phyloP scores from a whole-genome alignment of 2,888 invertebrate species.

The Drosophila mettleri region DNA sequence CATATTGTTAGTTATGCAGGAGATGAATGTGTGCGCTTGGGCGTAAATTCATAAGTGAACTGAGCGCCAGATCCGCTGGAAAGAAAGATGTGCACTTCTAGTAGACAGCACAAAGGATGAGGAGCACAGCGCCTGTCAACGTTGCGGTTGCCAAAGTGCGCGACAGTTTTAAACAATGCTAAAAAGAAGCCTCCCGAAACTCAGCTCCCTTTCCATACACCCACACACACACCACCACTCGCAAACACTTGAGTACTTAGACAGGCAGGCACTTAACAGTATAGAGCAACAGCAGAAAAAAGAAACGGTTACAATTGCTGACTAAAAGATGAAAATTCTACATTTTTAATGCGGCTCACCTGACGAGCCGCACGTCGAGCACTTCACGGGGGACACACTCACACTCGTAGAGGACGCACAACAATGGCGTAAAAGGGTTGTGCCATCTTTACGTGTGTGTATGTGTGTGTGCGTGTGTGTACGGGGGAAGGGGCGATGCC shows the following conservation, averaged over 20 bases:
- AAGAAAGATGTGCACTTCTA: conserved; percentile 25
- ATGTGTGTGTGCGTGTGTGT: conserved; percentile 7
- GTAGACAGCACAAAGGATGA: conserved; percentile 10
- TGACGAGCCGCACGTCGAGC: conserved; percentile 75
- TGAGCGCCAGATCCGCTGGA: conserved; percentile 24
- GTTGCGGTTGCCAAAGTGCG: conserved; percentile 59
- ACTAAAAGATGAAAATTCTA: conserved; percentile 81
- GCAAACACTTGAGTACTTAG: conserved; percentile 71
- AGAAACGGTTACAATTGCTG: conserved; percentile 75
- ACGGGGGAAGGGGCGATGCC: conserved; percentile 14
- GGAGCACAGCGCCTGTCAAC: conserved; percentile 19
- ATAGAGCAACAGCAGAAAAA: conserved; percentile 20
- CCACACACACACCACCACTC: not conserved
- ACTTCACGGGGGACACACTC: conserved; percentile 55
- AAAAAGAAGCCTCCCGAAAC: conserved; percentile 9
- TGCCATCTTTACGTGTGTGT: not conserved
- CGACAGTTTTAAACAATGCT: conserved; percentile 68
- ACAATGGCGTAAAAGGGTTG: conserved; percentile 74
- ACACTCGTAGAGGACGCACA: conserved; percentile 37
- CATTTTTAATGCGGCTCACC: conserved; percentile 81
- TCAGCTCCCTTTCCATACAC: not conserved
- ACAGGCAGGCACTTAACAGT: conserved; percentile 72
- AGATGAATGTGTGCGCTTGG: conserved; percentile 15
- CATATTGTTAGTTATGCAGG: conserved; percentile 46
- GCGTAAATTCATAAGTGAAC: conserved; percentile 76